These are phyloP conservation scores for Lacanobia oleracea DNA, from an alignment of 2,888 invertebrate species.

Conservation along the genomic window DNA sequence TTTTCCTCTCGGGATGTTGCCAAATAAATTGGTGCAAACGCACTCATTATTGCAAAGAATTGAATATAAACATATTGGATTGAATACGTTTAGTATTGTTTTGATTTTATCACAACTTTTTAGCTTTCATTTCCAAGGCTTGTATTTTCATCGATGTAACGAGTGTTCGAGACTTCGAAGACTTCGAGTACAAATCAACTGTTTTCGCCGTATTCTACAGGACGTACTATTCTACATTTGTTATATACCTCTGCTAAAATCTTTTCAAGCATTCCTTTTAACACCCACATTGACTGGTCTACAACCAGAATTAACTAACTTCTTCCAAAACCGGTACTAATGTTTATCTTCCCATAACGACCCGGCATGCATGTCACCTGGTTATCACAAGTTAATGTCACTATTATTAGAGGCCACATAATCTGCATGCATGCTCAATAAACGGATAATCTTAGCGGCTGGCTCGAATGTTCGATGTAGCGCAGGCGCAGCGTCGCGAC, in stretches of 20 bases:
- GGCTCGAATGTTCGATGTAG: slow-evolving; percentile 35
- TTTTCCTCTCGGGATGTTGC: not conserved
- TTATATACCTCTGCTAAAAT: not conserved
- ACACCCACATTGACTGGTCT: not conserved
- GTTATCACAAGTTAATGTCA: slow-evolving; percentile 54
- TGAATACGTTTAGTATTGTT: not conserved
- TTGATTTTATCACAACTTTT: no score
- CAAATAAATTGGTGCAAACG: slow-evolving; percentile 2
- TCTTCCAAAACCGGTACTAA: not conserved
- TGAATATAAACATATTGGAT: not conserved
- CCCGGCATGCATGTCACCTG: slow-evolving; percentile 46
- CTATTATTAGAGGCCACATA: slow-evolving; percentile 62
- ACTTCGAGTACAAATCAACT: not conserved
- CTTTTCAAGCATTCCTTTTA: no score
- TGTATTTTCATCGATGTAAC: not conserved
- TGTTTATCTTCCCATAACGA: slow-evolving; percentile 18
- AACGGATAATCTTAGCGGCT: slow-evolving; percentile 62
- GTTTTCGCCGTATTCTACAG: not conserved
- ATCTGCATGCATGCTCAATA: slow-evolving; percentile 70
- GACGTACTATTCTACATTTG: not conserved
- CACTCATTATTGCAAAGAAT: slow-evolving; percentile 3
- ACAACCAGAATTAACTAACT: not conserved
- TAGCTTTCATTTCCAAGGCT: not conserved
- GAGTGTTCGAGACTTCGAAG: no score
- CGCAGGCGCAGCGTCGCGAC: slow-evolving; percentile 57